Conservation (phyloP, 2,888 invertebrate species). For the Smittia aterrima region DNA sequence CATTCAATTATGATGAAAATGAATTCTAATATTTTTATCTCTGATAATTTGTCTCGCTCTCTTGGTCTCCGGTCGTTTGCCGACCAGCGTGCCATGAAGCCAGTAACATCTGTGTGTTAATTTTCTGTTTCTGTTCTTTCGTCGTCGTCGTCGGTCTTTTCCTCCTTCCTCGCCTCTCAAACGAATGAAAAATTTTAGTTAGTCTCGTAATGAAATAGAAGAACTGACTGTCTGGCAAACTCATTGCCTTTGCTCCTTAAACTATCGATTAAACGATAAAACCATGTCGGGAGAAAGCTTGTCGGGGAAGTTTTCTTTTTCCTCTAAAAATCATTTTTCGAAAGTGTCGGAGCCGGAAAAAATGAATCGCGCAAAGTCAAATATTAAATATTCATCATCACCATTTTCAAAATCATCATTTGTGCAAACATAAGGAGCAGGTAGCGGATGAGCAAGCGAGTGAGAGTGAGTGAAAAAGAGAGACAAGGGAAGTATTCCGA, state of each 20-base stretch:
- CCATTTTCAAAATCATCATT: slow-evolving; percentile 9
- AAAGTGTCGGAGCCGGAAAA: neutral
- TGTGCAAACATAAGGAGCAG: slow-evolving; percentile 15
- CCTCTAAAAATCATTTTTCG: too few relatives aligned
- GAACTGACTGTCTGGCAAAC: slow-evolving; percentile 26
- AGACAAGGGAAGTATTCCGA: slow-evolving; percentile 3
- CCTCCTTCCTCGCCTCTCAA: neutral
- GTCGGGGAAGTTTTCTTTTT: too few relatives aligned
- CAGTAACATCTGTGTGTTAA: slow-evolving; percentile 40
- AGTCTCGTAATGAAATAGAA: neutral
- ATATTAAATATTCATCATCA: slow-evolving; percentile 11
- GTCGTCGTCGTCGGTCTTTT: neutral
- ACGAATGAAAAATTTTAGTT: neutral
- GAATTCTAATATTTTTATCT: neutral
- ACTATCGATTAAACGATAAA: slow-evolving; percentile 39
- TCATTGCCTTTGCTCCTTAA: neutral
- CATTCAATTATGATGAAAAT: slow-evolving; percentile 12
- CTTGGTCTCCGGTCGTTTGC: neutral
- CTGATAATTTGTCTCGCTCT: slow-evolving; percentile 21
- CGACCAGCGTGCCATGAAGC: neutral
- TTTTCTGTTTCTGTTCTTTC: slow-evolving; percentile 22
- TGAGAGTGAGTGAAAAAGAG: neutral
- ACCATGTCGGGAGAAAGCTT: neutral
- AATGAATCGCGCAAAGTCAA: neutral
- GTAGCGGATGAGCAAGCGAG: neutral